These are phyloP conservation scores for Napeogenes sylphis DNA, from an alignment of 2,888 invertebrate species.

Conservation along the genomic window DNA sequence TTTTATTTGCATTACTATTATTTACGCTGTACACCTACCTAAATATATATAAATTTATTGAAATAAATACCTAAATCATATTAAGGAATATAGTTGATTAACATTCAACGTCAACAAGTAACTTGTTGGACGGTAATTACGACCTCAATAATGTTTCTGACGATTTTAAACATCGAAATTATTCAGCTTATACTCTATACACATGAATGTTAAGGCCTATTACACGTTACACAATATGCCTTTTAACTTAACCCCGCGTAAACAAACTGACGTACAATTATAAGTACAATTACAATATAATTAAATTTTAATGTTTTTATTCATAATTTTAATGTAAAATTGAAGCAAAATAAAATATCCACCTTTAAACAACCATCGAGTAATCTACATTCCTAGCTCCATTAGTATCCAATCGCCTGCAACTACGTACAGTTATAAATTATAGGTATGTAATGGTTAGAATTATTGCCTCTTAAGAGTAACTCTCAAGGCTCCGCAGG, in stretches of 20 bases:
- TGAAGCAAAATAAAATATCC: too few relatives aligned
- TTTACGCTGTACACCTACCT: too few relatives aligned
- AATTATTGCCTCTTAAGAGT: background rate
- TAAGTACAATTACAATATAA: too few relatives aligned
- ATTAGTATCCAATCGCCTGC: conserved; percentile 15
- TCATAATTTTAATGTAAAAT: too few relatives aligned
- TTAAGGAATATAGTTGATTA: background rate
- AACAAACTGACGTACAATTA: too few relatives aligned
- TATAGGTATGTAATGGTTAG: conserved; percentile 14
- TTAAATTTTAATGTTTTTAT: too few relatives aligned
- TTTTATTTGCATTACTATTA: too few relatives aligned
- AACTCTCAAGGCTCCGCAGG: too few relatives aligned
- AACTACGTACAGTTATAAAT: conserved; percentile 15
- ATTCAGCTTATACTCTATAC: background rate
- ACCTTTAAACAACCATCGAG: too few relatives aligned
- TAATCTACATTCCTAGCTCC: conserved; percentile 22
- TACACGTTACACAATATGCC: too few relatives aligned
- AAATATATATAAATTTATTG: background rate
- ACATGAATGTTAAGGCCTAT: too few relatives aligned
- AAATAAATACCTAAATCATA: background rate
- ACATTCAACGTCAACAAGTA: background rate
- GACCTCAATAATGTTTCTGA: background rate
- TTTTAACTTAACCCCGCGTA: too few relatives aligned
- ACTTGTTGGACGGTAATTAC: background rate
- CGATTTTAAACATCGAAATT: background rate